These are phyloP conservation scores for Macropus fuliginosus DNA, from an alignment of 2,797 vertebrate species.

Conservation along the genomic window DNA sequence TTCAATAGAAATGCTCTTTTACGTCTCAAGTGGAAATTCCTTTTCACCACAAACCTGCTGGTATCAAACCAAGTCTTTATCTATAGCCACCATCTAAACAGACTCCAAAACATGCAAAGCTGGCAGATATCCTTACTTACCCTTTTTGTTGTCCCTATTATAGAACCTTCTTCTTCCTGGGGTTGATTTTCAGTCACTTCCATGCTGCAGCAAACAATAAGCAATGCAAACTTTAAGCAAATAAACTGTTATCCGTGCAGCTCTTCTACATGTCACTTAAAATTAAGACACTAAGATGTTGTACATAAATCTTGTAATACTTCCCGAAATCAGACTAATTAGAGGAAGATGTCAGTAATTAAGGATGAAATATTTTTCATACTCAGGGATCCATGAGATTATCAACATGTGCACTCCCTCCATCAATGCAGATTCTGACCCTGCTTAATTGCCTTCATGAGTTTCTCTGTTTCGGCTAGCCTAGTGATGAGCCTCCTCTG, in stretches of 20 bases:
- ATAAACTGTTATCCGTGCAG: not conserved
- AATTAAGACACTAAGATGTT: not conserved
- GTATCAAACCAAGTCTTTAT: not conserved
- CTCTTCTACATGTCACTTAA: not conserved
- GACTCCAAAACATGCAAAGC: not conserved
- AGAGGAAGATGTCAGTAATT: not conserved
- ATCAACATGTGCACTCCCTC: not conserved
- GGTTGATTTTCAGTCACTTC: conserved; percentile 53
- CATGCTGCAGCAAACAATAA: conserved; percentile 58
- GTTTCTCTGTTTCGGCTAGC: not conserved
- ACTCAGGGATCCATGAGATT: not conserved
- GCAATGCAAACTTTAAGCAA: conserved; percentile 12
- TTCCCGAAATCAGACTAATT: not conserved
- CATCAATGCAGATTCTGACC: not conserved
- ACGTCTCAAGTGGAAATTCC: not conserved
- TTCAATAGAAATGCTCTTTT: conserved; percentile 10
- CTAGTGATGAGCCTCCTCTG: not conserved
- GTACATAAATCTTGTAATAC: not conserved
- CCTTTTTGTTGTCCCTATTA: conserved; percentile 44
- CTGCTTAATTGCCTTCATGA: not conserved
- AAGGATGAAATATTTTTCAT: not conserved
- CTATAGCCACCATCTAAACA: not conserved
- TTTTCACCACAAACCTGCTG: not conserved
- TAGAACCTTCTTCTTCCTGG: not conserved
- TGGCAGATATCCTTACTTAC: conserved; percentile 49